phyloP scores from a whole-genome alignment of 2,888 invertebrate genomes.

The Gastrophysa polygoni region DNA sequence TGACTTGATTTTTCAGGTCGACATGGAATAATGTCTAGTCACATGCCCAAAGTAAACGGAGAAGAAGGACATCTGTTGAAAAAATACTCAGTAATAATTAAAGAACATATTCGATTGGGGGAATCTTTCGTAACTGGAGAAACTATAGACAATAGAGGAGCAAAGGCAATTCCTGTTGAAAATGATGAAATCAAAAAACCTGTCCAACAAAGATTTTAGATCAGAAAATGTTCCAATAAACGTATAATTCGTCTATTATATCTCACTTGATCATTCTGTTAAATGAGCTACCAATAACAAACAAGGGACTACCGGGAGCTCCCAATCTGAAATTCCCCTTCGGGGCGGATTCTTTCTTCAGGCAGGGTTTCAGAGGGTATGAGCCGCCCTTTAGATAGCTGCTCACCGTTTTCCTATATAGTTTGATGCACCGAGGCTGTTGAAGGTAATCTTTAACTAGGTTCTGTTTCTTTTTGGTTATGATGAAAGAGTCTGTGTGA shows the following conservation, averaged over 20 bases:
- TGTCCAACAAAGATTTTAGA: not conserved
- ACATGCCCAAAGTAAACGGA: conserved; percentile 52
- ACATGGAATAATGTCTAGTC: conserved; percentile 49
- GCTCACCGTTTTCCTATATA: conserved; percentile 41
- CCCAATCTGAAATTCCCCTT: conserved; percentile 42
- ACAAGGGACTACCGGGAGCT: conserved; percentile 44
- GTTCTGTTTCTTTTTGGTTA: conserved; percentile 46
- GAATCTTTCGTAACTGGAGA: conserved; percentile 49
- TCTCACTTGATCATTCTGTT: conserved; percentile 17
- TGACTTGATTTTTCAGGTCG: conserved; percentile 49
- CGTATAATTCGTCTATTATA: not conserved
- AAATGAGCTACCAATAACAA: conserved; percentile 40
- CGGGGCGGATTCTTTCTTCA: conserved; percentile 37
- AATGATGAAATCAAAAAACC: not conserved
- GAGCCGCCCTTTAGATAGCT: conserved; percentile 31
- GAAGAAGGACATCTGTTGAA: conserved; percentile 49
- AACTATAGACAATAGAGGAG: conserved; percentile 6
- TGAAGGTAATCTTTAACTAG: conserved; percentile 43
- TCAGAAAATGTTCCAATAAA: not conserved
- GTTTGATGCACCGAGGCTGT: conserved; percentile 49
- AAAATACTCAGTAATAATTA: conserved; percentile 44
- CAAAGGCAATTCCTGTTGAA: not conserved
- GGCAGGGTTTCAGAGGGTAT: conserved; percentile 46
- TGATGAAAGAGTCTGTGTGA: conserved; percentile 51
- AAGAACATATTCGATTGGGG: conserved; percentile 49